phyloP scores from a whole-genome alignment of 2,888 invertebrate species.

The Pterostichus madidus region DNA sequence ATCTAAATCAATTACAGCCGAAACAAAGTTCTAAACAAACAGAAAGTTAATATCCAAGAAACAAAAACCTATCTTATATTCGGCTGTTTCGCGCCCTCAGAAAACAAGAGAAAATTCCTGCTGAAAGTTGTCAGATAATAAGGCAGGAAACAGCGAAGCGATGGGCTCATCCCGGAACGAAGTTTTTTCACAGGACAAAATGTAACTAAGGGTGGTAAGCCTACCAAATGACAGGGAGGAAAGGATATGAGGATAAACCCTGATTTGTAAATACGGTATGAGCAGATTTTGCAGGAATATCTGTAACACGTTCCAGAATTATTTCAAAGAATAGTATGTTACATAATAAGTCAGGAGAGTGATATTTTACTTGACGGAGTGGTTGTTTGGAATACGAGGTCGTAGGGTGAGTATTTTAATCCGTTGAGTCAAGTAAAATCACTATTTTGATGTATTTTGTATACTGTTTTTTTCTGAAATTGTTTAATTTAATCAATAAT shows the following conservation, averaged over 20 bases:
- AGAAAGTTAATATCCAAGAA: slow-evolving; percentile 33
- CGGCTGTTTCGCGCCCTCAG: neutral
- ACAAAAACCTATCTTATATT: slow-evolving; percentile 4
- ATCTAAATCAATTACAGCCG: slow-evolving; percentile 16
- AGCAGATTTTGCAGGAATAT: slow-evolving; percentile 23
- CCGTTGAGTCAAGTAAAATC: too few species aligned
- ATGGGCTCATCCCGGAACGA: neutral
- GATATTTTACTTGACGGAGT: too few species aligned
- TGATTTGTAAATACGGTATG: slow-evolving; percentile 36
- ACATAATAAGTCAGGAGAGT: too few species aligned
- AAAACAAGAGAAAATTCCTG: slow-evolving; percentile 14
- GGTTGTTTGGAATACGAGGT: too few species aligned
- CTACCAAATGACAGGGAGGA: slow-evolving; percentile 1
- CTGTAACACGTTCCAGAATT: neutral
- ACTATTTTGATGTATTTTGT: too few species aligned
- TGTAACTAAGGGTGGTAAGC: slow-evolving; percentile 29
- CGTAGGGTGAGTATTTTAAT: too few species aligned
- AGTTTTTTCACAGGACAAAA: slow-evolving; percentile 4
- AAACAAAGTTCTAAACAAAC: slow-evolving; percentile 13
- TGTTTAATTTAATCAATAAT: too few species aligned
- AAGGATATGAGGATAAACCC: neutral
- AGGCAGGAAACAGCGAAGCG: slow-evolving; percentile 11
- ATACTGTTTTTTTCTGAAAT: too few species aligned
- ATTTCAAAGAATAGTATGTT: too few species aligned
- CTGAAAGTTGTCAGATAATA: slow-evolving; percentile 35